Evolutionary conservation across 2,797 vertebrate genomes (phyloP), one percentile per base, ranked within the genome.

Genomic region (Glossophaga mutica): DNA sequence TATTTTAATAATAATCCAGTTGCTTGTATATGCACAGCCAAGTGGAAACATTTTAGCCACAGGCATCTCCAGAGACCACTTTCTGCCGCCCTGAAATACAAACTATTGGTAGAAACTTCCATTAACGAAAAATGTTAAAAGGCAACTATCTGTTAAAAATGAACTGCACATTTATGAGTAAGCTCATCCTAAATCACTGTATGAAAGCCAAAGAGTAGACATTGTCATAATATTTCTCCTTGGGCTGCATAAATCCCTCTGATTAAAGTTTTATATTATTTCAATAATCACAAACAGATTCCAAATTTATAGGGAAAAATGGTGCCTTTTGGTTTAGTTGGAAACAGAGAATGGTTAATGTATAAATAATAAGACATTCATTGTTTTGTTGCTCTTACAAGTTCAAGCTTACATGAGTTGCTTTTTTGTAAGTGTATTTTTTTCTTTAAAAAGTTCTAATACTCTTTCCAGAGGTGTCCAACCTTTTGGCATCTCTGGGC

Each of bases 1-100:
- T 77, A 67, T 93, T 96, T 96, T 95, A 97, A 96, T 92, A 87
- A 57, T n/a, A 91, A 87, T 68, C 12, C 14, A 3, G 6, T 81
- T 78, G 52, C 48, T 24, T 73, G 18, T 79, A 71, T 22, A 65
- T 24, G 21, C 46, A 84, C 55, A 78, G 39, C 19, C 37, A 65
- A 89, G 26, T 92, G 12, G 48, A 94, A 96, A 87, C 37, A 73
- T 71, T 90, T 96, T 71, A 94, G 83, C 78, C 71, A 91, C 21
- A 59, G 52, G 71, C 74, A 37, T 82, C 74, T 42, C 70, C 67
- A 73, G 88, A 73, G 46, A 94, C 42, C 21, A 83, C 32, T 68
- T 55, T 77, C 62, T 78, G 37, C 44, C 78, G 86, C 12, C 57
- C 52, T 84, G 29, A 11, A 81, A 73, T 81, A 84, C 42, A 84